Evolutionary conservation across 2,888 invertebrate species (phyloP).

Genomic region (Xestobium rufovillosum): DNA sequence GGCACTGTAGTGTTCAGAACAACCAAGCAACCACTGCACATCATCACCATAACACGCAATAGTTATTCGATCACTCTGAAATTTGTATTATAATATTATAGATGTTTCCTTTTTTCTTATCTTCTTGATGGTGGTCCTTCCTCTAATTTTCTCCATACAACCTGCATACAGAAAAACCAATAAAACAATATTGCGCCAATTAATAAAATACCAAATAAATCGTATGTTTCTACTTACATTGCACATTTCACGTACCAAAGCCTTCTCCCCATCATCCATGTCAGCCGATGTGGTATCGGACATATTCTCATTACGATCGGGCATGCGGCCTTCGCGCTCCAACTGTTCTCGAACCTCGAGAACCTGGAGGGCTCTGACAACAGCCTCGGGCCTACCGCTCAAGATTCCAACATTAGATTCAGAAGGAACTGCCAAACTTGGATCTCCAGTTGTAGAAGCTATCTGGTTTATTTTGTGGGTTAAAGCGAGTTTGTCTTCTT

Average conservation of each 20-base stretch:
- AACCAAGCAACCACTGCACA: too few species aligned
- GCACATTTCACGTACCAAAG: constrained; percentile 91
- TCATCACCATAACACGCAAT: too few species aligned
- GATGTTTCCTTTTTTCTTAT: too few species aligned
- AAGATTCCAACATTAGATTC: constrained; percentile 41
- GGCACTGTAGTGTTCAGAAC: too few species aligned
- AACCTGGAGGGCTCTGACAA: constrained; percentile 78
- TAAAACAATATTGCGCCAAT: neutral
- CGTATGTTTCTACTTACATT: constrained; percentile 60
- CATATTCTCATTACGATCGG: constrained; percentile 27
- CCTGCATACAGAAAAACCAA: constrained; percentile 44
- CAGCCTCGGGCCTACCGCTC: constrained; percentile 78
- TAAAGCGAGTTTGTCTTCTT: constrained; percentile 66
- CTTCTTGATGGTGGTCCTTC: constrained; percentile 62
- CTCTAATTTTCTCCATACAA: constrained; percentile 86
- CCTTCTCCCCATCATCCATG: constrained; percentile 83
- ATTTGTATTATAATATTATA: too few species aligned
- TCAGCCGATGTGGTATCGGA: constrained; percentile 47
- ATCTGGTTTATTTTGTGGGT: constrained; percentile 46
- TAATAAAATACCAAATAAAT: neutral
- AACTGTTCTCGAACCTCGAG: constrained; percentile 84
- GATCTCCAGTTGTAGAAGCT: constrained; percentile 43
- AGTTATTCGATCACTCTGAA: too few species aligned
- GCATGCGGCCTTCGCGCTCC: constrained; percentile 59
- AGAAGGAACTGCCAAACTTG: constrained; percentile 34